Conservation (phyloP, 2,797 vertebrate species). For the Enteromius mattozi region DNA sequence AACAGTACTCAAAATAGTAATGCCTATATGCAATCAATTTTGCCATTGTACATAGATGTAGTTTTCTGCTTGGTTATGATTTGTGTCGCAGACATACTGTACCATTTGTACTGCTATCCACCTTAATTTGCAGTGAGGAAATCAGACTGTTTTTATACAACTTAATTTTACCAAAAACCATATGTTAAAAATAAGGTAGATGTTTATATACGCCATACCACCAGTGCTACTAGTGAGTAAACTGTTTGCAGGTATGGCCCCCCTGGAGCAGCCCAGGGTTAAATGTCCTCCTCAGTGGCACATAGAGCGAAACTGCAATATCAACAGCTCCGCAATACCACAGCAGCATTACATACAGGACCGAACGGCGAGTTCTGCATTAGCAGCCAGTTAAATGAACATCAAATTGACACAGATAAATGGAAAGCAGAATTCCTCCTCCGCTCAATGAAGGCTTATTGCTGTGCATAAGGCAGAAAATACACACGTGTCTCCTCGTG, state of each 20-base stretch:
- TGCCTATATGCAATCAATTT: no score
- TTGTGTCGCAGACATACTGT: not conserved
- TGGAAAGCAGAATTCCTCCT: slow-evolving; percentile 16
- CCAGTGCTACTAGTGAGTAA: not conserved
- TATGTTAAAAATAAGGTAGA: not conserved
- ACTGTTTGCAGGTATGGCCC: not conserved
- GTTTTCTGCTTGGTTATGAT: not conserved
- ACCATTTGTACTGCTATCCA: no score
- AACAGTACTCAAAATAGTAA: not conserved
- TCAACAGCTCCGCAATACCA: slow-evolving; percentile 3
- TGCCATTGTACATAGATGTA: no score
- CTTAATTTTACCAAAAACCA: not conserved
- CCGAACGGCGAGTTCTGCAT: not conserved
- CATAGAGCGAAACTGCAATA: not conserved
- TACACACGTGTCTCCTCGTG: not conserved
- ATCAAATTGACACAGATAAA: slow-evolving; percentile 24
- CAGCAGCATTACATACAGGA: not conserved
- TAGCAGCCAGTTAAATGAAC: not conserved
- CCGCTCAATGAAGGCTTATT: not conserved
- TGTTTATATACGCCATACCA: not conserved
- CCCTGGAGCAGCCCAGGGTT: slow-evolving; percentile 15
- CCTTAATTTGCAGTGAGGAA: no score
- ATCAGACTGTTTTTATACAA: no score
- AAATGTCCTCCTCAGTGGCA: slow-evolving; percentile 5
- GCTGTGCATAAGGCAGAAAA: not conserved